Conservation (phyloP, 2,113 vertebrate genomes). For the Lagopus leucura region DNA sequence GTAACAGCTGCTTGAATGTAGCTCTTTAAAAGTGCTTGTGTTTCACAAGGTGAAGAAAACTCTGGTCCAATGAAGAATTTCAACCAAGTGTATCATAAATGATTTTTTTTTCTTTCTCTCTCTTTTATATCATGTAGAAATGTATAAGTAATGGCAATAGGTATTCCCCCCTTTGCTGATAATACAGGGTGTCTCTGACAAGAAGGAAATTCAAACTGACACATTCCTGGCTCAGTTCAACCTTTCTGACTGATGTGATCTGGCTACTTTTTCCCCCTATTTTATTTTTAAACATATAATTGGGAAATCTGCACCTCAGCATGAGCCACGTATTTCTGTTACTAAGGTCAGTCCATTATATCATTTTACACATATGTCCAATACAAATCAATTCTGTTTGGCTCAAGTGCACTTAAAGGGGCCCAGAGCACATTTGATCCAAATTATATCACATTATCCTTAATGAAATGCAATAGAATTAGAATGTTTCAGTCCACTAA, state of each 20-base stretch:
- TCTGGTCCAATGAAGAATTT: not conserved
- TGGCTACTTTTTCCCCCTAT: slow-evolving; percentile 19
- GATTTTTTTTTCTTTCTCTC: not conserved
- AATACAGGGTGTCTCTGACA: slow-evolving; percentile 22
- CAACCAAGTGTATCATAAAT: not conserved
- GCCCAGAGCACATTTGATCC: not conserved
- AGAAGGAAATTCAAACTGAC: slow-evolving; percentile 39
- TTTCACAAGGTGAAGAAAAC: slow-evolving; percentile 53
- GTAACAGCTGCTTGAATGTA: not conserved
- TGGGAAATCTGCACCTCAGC: slow-evolving; percentile 43
- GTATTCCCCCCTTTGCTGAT: slow-evolving; percentile 46
- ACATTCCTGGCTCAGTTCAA: slow-evolving; percentile 36
- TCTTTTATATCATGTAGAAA: slow-evolving; percentile 36
- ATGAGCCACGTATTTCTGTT: slow-evolving; percentile 33
- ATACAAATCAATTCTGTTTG: slow-evolving; percentile 42
- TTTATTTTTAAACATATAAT: slow-evolving; percentile 52
- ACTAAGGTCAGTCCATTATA: slow-evolving; percentile 48
- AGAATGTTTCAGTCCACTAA: not conserved
- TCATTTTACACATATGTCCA: slow-evolving; percentile 46
- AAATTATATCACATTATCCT: slow-evolving; percentile 23
- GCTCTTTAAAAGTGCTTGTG: not conserved
- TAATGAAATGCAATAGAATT: not conserved
- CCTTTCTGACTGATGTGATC: slow-evolving; percentile 30
- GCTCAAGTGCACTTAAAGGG: slow-evolving; percentile 5
- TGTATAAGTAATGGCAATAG: slow-evolving; percentile 15